Conservation (phyloP, 2,113 vertebrate species). For the Kryptolebias marmoratus region DNA sequence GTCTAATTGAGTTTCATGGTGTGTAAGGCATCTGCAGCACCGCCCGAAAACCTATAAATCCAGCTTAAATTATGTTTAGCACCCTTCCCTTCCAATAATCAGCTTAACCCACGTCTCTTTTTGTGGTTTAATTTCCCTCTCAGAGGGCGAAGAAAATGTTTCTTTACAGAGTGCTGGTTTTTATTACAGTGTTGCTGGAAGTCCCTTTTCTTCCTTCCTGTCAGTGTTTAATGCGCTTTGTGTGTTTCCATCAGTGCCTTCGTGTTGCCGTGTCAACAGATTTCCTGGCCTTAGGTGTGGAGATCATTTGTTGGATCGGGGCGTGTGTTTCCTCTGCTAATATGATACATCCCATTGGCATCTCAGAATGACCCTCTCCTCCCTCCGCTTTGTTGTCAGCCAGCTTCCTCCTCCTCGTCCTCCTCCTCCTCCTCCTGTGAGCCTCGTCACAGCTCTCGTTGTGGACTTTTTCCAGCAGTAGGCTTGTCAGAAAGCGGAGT, state of each 20-base stretch:
- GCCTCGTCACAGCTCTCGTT: conserved; percentile 21
- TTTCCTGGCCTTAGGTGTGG: conserved; percentile 8
- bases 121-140: conserved; percentile 21
- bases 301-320: conserved; percentile 13
- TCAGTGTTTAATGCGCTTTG: conserved; percentile 9
- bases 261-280: conserved; percentile 11
- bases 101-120: conserved; percentile 18
- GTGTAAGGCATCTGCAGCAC: conserved; percentile 27
- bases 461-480: conserved; percentile 34
- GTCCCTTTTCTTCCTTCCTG: conserved; percentile 3
- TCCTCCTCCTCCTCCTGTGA: conserved; percentile 26
- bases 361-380: conserved; percentile 25
- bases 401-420: conserved; percentile 12
- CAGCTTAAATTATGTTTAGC: conserved; percentile 18
- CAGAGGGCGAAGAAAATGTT: conserved; percentile 30
- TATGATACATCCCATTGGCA: background rate
- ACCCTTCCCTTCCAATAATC: conserved; percentile 20
- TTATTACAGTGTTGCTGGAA: conserved; percentile 9
- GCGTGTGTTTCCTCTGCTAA: background rate
- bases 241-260: conserved; percentile 15
- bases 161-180: conserved; percentile 22
- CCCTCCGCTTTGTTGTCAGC: conserved; percentile 13
- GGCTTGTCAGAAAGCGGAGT: conserved; percentile 43
- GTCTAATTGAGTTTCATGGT: conserved; percentile 14
- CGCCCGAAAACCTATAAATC: conserved; percentile 35